Evolutionary conservation across 2,888 invertebrate species (phyloP), one percentile per base, ranked within the genome.

Genomic region (Beris chalybata): DNA sequence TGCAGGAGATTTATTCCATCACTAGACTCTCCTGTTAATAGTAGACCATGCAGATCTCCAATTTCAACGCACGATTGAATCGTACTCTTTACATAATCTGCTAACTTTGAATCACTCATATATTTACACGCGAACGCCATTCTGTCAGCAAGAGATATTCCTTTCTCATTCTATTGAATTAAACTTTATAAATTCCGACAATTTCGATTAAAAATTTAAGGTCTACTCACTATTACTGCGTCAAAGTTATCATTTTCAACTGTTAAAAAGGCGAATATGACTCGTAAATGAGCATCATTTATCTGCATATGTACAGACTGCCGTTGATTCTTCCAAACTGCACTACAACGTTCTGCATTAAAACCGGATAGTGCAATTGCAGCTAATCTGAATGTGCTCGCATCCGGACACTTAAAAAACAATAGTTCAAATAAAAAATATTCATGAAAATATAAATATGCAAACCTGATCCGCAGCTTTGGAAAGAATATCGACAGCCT

Each of bases 111-210:
- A 81, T 97, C 96, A 1, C 92, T 86, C 31, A 95, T 83, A 82
- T 89, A 95, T 76, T 89, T 88, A 76, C 93, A 90, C 22, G 95
- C 94, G 82, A 95, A 94, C n/a, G 94, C 95, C 61, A 95, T 89
- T 74, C 93, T 85, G 82, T 95, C 95, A 71, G 91, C 90, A 7
- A 97, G 87, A 0, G 91, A 88, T 82, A 97, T 89, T 54, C 89
- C 92, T 50, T 85, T 86, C 80, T 96, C 95, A 75, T 88, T 88
- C 91, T 94, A 82, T 5, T 22, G 22, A 11, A n/a, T 38, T 45
- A 29, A 47, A 31, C 12, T 9, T 12, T 31, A 15, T 38, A 47
- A 31, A 45, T 22, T 45, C 22, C 22, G 22, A 22, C 22, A 53
- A 22, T 22, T 53, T 38, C 38, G 3, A 38, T 38, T 38, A 38